These are phyloP conservation scores for Micropoecilia bifurca DNA, from an alignment of 2,797 vertebrate genomes.

Conservation along the genomic window DNA sequence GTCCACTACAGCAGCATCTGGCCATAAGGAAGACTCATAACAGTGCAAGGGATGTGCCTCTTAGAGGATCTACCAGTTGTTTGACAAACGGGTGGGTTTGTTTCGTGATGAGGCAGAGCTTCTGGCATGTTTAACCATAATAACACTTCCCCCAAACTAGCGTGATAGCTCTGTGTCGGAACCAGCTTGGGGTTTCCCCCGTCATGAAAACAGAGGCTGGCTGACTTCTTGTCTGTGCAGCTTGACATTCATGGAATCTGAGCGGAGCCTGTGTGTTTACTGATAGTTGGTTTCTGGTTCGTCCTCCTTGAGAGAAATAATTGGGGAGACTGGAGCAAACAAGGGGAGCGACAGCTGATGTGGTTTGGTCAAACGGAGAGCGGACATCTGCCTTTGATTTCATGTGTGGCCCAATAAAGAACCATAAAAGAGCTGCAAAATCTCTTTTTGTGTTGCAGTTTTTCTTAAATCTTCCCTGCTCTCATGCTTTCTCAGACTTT, in stretches of 20 bases:
- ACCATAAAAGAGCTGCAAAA: conserved; percentile 49
- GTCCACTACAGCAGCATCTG: conserved; percentile 8
- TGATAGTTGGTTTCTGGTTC: conserved; percentile 72
- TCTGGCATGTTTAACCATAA: conserved; percentile 78
- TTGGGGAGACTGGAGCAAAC: conserved; percentile 62
- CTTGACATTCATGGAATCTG: conserved; percentile 69
- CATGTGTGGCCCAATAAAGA: conserved; percentile 68
- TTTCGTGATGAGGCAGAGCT: conserved; percentile 72
- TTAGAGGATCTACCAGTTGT: conserved; percentile 65
- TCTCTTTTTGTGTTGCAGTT: conserved; percentile 41
- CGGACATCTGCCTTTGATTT: conserved; percentile 80
- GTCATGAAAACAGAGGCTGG: conserved; percentile 62
- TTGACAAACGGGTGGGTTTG: conserved; percentile 75
- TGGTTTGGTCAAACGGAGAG: conserved; percentile 66
- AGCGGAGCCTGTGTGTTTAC: conserved; percentile 77
- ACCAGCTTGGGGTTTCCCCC: conserved; percentile 66
- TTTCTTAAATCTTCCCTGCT: conserved; percentile 44
- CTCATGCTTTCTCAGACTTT: conserved; percentile 1
- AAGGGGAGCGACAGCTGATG: conserved; percentile 78
- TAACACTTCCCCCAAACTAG: conserved; percentile 67
- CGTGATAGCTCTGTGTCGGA: conserved; percentile 63
- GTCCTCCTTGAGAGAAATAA: conserved; percentile 66
- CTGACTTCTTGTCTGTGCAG: conserved; percentile 61
- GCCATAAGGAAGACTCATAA: conserved; percentile 56
- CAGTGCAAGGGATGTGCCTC: conserved; percentile 53